phyloP scores from a whole-genome alignment of 1,140 invertebrate species.

The Bursaphelenchus mucronatus region DNA sequence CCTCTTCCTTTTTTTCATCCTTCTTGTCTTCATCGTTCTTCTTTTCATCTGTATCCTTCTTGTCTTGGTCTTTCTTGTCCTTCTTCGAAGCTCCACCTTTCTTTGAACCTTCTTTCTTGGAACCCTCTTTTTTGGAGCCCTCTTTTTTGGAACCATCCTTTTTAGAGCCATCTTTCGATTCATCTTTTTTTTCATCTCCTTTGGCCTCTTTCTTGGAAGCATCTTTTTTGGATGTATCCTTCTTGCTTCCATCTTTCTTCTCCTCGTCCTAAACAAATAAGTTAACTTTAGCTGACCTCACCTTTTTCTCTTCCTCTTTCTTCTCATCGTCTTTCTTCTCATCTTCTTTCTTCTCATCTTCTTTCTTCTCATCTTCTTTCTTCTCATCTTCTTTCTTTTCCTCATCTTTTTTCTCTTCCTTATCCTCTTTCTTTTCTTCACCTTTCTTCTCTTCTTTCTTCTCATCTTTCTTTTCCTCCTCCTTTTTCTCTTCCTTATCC shows the following conservation, averaged over 20 bases:
- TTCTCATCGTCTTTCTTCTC: constrained; percentile 27
- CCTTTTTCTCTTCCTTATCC: constrained; percentile 22
- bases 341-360: constrained; percentile 18
- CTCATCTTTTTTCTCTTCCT: constrained; percentile 29
- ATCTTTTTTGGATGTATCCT: constrained; percentile 4
- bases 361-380: constrained; percentile 12
- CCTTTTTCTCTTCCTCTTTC: constrained; percentile 35
- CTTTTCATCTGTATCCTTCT: constrained; percentile 13
- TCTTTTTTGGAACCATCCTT: constrained; percentile 8
- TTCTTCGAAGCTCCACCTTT: constrained; percentile 17
- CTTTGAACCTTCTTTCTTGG: constrained; percentile 14
- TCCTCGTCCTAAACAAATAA: constrained; percentile 10
- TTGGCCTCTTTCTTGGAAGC: constrained; percentile 8
- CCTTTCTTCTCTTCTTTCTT: constrained; percentile 25
- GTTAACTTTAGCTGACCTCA: constrained; percentile 17
- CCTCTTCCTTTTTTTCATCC: constrained; percentile 17
- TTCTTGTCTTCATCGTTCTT: constrained; percentile 32
- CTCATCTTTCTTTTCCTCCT: constrained; percentile 25
- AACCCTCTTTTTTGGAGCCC: constrained; percentile 2
- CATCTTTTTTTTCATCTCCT: constrained; percentile 19
- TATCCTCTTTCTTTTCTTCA: constrained; percentile 18
- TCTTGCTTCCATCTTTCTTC: not conserved
- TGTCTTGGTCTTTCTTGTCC: constrained; percentile 16
- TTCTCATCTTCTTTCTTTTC: constrained; percentile 23
- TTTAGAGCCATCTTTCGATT: constrained; percentile 12